These are phyloP conservation scores for Lerema accius DNA, from an alignment of 1,140 invertebrate genomes.

Conservation along the genomic window DNA sequence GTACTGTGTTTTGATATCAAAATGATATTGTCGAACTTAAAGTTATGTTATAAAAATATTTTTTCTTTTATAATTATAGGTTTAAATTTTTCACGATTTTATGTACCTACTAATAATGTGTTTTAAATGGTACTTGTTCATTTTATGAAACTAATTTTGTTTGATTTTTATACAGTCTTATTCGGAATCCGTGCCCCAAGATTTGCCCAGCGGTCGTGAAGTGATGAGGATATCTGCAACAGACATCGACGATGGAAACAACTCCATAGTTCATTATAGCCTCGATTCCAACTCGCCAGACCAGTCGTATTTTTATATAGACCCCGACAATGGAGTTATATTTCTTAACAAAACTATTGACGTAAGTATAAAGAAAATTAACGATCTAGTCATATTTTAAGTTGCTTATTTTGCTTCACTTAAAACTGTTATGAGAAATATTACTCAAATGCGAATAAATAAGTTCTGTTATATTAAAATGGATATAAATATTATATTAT, in stretches of 20 bases:
- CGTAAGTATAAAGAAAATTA: conserved; percentile 79
- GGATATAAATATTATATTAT: no score
- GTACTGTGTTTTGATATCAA: neutral
- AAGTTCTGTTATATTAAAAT: no score
- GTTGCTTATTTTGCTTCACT: no score
- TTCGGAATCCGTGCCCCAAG: conserved; percentile 89
- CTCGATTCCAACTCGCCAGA: conserved; percentile 84
- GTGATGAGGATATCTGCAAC: conserved; percentile 95
- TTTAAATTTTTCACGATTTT: no score
- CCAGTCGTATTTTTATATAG: conserved; percentile 89
- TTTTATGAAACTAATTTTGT: conserved; percentile 35
- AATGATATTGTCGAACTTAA: no score
- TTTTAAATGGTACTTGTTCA: conserved; percentile 10
- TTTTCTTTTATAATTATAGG: no score
- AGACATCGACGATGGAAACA: conserved; percentile 93
- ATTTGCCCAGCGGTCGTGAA: conserved; percentile 86
- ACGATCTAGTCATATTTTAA: no score
- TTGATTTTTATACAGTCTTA: conserved; percentile 84
- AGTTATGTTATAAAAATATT: no score
- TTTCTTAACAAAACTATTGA: conserved; percentile 88
- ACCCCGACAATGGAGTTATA: conserved; percentile 90
- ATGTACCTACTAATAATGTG: conserved; percentile 2
- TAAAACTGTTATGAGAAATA: no score
- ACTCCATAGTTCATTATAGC: conserved; percentile 89
- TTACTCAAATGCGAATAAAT: no score